These are phyloP conservation scores for Anoncus sp. DNA, from an alignment of 2,888 invertebrate species.

Conservation along the genomic window DNA sequence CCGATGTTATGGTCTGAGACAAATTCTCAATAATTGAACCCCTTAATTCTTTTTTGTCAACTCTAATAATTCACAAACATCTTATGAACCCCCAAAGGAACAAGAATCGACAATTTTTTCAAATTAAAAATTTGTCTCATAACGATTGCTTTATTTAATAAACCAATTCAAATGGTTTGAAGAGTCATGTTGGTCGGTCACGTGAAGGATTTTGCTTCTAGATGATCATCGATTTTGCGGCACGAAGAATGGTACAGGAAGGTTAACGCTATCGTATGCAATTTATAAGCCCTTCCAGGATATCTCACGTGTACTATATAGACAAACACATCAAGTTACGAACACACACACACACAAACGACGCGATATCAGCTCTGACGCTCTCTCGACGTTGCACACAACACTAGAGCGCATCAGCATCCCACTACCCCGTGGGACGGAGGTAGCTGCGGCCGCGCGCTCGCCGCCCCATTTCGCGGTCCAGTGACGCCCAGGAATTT, in stretches of 20 bases:
- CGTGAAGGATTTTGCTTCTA: slow-evolving; percentile 62
- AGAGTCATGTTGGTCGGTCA: slow-evolving; percentile 75
- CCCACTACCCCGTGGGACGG: slow-evolving; percentile 72
- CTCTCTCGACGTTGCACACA: slow-evolving; percentile 58
- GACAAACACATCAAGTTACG: slow-evolving; percentile 47
- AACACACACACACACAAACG: slow-evolving; percentile 23
- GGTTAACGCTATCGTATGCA: slow-evolving; percentile 78
- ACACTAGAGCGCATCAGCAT: slow-evolving; percentile 66
- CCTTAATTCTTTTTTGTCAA: too few relatives aligned
- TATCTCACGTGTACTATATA: slow-evolving; percentile 66
- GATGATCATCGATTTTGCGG: slow-evolving; percentile 41
- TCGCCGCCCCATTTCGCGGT: slow-evolving; percentile 82
- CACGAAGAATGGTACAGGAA: slow-evolving; percentile 50
- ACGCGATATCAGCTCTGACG: slow-evolving; percentile 45
- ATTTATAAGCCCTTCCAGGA: slow-evolving; percentile 79
- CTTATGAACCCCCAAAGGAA: too few relatives aligned
- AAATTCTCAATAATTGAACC: too few relatives aligned
- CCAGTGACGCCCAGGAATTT: slow-evolving; percentile 82
- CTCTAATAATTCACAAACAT: too few relatives aligned
- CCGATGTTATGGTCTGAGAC: too few relatives aligned
- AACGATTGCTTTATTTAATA: slow-evolving; percentile 66
- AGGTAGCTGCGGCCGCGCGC: slow-evolving; percentile 77
- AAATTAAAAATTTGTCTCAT: neutral
- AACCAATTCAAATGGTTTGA: slow-evolving; percentile 75
- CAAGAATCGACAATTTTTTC: too few relatives aligned